A percentile compares a stretch with the other conserved stretches of the same genome.
Evolutionary conservation across 2,888 invertebrate species (phyloP).

Genomic region (Malthinus seriepunctatus): DNA sequence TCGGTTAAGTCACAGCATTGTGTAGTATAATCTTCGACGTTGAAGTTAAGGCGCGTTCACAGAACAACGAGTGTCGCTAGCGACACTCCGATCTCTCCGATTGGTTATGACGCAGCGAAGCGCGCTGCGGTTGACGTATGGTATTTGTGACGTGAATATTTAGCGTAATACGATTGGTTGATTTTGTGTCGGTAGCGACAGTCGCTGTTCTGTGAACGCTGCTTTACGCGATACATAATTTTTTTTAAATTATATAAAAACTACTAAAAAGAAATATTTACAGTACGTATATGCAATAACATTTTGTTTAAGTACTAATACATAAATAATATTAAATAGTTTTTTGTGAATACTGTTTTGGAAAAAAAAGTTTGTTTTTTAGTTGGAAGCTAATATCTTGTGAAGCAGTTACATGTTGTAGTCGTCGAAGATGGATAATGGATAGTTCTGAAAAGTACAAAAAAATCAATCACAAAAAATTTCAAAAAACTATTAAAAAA

Average conservation of each 20-base stretch:
- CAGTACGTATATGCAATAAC: conserved; percentile 26
- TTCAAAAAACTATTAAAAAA: background rate
- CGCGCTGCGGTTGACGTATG: no score
- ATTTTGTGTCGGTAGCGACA: no score
- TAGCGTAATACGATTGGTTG: no score
- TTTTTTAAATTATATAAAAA: conserved; percentile 11
- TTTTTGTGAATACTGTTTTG: conserved; percentile 22
- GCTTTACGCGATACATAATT: background rate
- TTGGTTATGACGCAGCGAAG: no score
- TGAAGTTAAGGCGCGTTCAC: no score
- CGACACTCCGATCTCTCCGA: no score
- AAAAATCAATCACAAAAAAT: conserved; percentile 18
- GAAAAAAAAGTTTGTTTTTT: conserved; percentile 7
- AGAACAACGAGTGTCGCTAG: no score
- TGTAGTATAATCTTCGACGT: conserved; percentile 4
- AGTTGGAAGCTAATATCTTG: conserved; percentile 42
- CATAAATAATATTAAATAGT: conserved; percentile 21
- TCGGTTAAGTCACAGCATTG: conserved; percentile 7
- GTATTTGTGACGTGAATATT: no score
- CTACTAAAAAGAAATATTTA: conserved; percentile 19
- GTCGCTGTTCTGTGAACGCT: no score
- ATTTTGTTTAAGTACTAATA: conserved; percentile 1
- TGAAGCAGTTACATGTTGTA: conserved; percentile 46
- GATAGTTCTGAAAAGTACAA: conserved; percentile 49
- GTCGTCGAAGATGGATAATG: conserved; percentile 49